phyloP scores from a whole-genome alignment of 1,140 invertebrate genomes.

The Bombus soroeensis region DNA sequence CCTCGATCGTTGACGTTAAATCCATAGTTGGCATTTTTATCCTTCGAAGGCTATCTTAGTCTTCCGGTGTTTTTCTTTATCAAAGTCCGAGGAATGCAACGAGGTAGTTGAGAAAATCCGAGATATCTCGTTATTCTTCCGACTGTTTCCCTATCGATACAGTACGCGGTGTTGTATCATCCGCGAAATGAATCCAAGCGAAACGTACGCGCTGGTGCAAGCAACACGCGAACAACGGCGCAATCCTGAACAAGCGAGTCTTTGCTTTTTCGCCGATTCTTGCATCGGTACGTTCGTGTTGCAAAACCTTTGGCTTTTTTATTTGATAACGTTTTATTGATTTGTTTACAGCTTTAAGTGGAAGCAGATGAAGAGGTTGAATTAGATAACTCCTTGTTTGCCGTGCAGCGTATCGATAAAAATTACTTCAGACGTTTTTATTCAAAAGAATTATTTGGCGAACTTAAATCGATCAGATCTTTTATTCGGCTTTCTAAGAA shows the following conservation, averaged over 20 bases:
- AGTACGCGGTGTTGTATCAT: background rate
- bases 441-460: background rate
- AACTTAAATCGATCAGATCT: background rate
- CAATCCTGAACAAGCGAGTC: background rate
- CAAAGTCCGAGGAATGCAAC: background rate
- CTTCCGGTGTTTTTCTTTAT: no score
- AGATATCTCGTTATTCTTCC: background rate
- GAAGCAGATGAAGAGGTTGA: background rate
- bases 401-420: background rate
- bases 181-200: background rate
- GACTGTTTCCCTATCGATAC: background rate
- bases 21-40: background rate
- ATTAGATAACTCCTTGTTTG: background rate
- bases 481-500: background rate
- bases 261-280: background rate
- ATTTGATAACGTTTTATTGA: background rate
- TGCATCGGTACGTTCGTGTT: background rate
- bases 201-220: background rate
- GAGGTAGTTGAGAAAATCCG: conserved; percentile 32
- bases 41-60: background rate
- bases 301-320: no score
- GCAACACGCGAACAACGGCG: background rate
- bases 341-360: no score
- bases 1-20: background rate
- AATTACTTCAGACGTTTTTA: no score